phyloP scores from a whole-genome alignment of 37 sponge, comb jelly and placozoan genomes.

The Axinella damicornis region DNA sequence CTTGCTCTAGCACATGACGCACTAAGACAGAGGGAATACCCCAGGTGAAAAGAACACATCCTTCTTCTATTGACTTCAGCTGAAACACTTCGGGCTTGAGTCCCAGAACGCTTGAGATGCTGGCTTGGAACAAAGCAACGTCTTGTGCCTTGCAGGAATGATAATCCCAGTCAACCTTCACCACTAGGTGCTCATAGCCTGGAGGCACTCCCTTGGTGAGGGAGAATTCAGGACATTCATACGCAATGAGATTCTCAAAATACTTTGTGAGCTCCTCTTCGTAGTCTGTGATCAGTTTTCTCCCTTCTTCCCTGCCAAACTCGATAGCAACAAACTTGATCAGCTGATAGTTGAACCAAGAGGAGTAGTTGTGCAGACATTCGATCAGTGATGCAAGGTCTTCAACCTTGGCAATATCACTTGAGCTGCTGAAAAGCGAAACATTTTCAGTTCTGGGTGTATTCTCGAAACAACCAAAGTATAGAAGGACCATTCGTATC shows the following conservation, averaged over 20 bases:
- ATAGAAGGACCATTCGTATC: conserved; percentile 14
- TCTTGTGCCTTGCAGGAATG: conserved; percentile 11
- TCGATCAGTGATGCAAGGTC: conserved; percentile 2
- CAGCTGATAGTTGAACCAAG: conserved; percentile 48
- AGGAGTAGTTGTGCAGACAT: conserved; percentile 44
- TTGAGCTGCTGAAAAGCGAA: not conserved
- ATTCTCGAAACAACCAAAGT: conserved; percentile 16
- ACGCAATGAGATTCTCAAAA: conserved; percentile 12
- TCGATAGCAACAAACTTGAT: conserved; percentile 23
- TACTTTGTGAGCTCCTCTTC: conserved; percentile 6
- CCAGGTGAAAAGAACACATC: conserved; percentile 23
- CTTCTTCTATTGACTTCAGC: conserved; percentile 44
- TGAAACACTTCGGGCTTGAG: conserved; percentile 34
- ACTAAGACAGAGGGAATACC: no score
- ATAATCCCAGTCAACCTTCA: conserved; percentile 49
- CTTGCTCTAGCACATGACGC: no score
- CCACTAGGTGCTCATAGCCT: conserved; percentile 16
- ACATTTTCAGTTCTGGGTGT: not conserved
- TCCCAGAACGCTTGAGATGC: not conserved
- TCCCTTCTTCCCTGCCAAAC: conserved; percentile 38
- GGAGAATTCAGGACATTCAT: conserved; percentile 48
- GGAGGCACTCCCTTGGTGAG: conserved; percentile 11
- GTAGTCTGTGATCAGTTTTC: conserved; percentile 11
- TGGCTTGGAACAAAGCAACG: conserved; percentile 19
- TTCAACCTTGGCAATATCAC: conserved; percentile 18